Conservation (phyloP, 2,797 vertebrate species). For the Limosa lapponica region DNA sequence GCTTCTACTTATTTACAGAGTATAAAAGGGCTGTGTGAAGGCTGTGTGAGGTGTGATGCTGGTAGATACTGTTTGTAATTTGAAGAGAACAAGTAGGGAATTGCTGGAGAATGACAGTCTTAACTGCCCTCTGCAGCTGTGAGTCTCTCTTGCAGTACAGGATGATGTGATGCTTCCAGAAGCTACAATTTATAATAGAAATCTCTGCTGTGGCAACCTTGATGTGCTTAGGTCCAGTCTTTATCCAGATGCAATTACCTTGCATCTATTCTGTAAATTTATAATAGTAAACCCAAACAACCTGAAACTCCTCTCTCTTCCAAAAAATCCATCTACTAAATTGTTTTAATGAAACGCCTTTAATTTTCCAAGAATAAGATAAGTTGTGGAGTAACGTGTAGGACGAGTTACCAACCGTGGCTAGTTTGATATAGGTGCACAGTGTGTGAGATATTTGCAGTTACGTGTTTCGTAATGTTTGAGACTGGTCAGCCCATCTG, state of each 20-base stretch:
- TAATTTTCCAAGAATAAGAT: background rate
- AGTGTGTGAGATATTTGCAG: background rate
- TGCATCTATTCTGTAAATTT: background rate
- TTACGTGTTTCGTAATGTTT: background rate
- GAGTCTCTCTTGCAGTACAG: background rate
- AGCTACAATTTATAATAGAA: background rate
- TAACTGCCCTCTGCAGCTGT: background rate
- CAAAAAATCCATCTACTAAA: background rate
- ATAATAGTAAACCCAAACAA: background rate
- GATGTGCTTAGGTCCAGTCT: background rate
- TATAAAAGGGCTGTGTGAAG: background rate
- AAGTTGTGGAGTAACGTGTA: background rate
- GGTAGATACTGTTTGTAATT: background rate
- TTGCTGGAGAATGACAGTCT: background rate
- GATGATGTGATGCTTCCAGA: background rate
- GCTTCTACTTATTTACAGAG: background rate
- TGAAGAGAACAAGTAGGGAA: background rate
- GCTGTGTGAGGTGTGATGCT: background rate
- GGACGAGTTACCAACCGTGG: background rate
- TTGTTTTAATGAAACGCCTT: background rate
- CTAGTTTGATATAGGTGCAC: background rate
- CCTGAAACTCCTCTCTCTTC: background rate
- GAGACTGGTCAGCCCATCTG: background rate
- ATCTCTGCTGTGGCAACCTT: background rate
- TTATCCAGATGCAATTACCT: background rate